phyloP scores from a whole-genome alignment of 2,888 invertebrate species.

The Mayetiola destructor region DNA sequence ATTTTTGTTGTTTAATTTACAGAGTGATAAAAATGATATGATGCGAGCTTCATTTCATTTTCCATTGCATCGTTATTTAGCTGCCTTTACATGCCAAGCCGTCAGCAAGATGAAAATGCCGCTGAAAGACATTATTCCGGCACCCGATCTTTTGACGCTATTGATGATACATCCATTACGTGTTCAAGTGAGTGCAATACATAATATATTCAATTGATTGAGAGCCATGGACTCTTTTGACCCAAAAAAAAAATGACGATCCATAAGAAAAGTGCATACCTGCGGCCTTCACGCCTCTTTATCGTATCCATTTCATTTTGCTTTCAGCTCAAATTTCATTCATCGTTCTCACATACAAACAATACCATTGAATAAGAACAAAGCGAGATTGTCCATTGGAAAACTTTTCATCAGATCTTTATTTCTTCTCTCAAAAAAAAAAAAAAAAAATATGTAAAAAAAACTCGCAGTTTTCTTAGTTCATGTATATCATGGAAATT shows the following conservation, averaged over 20 bases:
- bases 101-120: constrained; percentile 64
- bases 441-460: not conserved
- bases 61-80: constrained; percentile 88
- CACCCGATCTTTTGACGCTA: constrained; percentile 59
- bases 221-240: no score
- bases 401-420: no score
- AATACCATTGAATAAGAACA: no score
- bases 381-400: no score
- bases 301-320: no score
- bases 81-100: constrained; percentile 73
- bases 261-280: no score
- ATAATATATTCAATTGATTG: not conserved
- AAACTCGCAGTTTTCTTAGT: not conserved
- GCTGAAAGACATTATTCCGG: constrained; percentile 65
- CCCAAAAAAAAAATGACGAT: no score
- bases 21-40: constrained; percentile 48
- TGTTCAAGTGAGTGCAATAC: constrained; percentile 61
- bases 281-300: no score
- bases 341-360: no score
- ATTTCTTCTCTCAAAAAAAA: not conserved
- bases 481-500: not conserved
- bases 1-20: not conserved
- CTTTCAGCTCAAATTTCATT: no score
- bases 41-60: constrained; percentile 91
- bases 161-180: constrained; percentile 83